Conservation (phyloP, 2,113 vertebrate genomes). For the Lycaon pictus region DNA sequence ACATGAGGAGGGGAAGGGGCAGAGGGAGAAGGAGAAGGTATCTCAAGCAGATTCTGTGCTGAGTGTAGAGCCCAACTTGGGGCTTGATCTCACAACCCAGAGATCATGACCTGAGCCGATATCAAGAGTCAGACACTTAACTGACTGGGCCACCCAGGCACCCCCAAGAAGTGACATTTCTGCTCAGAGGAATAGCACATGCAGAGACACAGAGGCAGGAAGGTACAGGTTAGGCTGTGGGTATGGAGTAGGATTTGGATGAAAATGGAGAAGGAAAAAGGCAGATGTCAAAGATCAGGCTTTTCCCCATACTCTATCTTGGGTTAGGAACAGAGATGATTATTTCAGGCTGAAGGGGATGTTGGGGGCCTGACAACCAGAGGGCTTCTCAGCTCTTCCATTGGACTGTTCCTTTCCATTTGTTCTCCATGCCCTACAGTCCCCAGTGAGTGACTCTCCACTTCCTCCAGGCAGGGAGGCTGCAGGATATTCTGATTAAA, state of each 20-base stretch:
- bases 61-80: not conserved
- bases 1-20: not conserved
- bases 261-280: not conserved
- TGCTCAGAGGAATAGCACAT: not conserved
- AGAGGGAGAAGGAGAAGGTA: not conserved
- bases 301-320: too few species aligned
- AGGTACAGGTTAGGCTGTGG: not conserved
- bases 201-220: not conserved
- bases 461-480: not conserved
- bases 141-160: not conserved
- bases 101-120: not conserved
- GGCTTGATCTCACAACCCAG: not conserved
- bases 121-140: not conserved
- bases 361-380: accelerated
- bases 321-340: not conserved
- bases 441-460: not conserved
- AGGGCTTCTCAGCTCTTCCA: not conserved
- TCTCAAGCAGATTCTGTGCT: not conserved
- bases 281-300: not conserved
- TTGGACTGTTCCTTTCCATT: not conserved
- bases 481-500: accelerated
- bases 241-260: not conserved
- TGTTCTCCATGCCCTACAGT: not conserved
- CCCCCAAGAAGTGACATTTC: not conserved
- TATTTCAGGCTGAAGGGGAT: not conserved